These are phyloP conservation scores for Ormyrus labotus DNA, from an alignment of 2,888 invertebrate genomes.

Conservation along the genomic window DNA sequence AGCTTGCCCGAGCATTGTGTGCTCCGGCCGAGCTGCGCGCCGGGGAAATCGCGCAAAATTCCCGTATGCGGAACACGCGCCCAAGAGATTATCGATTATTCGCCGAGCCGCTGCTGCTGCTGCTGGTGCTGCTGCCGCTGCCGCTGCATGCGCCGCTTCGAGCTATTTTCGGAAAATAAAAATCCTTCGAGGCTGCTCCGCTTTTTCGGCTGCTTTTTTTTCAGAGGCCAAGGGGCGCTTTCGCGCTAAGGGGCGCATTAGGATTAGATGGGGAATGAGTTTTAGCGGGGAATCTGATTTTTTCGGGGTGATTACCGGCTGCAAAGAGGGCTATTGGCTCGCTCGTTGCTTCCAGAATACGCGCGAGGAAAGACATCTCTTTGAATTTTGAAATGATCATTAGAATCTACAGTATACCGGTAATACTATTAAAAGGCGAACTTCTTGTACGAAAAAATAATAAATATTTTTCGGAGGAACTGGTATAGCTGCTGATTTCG, in stretches of 20 bases:
- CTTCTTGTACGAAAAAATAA: no score
- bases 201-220: no score
- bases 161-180: constrained; percentile 36
- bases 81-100: constrained; percentile 34
- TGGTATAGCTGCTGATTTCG: no score
- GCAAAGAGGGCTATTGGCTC: neutral
- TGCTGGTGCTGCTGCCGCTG: no score
- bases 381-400: neutral
- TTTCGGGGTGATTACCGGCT: no score
- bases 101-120: neutral
- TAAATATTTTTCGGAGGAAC: no score
- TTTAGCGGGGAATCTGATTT: no score
- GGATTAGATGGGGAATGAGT: no score
- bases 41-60: constrained; percentile 45
- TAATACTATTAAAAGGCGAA: no score
- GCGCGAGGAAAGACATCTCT: neutral
- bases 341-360: neutral
- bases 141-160: neutral
- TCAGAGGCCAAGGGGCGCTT: neutral
- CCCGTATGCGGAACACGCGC: constrained; percentile 47
- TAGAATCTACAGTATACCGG: no score
- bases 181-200: no score
- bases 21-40: neutral
- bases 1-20: neutral
- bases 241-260: neutral